Percentiles rank a stretch among this genome's conserved stretches.
Conservation (phyloP, 2,113 vertebrate genomes). For the Dissostichus mawsoni region DNA sequence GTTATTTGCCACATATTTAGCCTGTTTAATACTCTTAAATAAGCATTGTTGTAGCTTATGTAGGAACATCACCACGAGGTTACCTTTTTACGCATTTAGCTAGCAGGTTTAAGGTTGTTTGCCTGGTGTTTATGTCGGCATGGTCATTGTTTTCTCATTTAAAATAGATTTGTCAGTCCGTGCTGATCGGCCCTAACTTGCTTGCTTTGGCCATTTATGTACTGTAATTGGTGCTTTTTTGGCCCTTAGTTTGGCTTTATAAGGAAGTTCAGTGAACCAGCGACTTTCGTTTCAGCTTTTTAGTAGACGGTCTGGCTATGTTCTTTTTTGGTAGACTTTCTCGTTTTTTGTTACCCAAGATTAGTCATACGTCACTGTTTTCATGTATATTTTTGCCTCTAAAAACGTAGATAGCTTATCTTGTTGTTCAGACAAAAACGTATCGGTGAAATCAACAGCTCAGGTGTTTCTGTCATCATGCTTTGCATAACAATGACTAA, state of each 20-base stretch:
- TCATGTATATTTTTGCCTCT: too few relatives aligned
- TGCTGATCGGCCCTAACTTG: not conserved
- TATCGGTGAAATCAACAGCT: not conserved
- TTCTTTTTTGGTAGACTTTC: too few relatives aligned
- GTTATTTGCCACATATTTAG: not conserved
- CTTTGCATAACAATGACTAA: not conserved
- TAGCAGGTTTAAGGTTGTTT: too few relatives aligned
- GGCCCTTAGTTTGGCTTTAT: not conserved
- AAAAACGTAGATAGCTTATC: not conserved
- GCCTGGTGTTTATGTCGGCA: too few relatives aligned
- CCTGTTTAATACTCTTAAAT: fast-evolving
- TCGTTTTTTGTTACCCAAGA: not conserved
- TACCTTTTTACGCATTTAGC: too few relatives aligned
- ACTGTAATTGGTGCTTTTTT: not conserved
- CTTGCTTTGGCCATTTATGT: not conserved
- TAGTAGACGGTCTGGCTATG: not conserved
- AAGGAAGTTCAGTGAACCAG: not conserved
- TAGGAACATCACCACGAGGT: not conserved
- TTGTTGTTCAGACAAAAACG: not conserved
- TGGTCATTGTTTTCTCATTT: too few relatives aligned
- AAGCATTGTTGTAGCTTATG: not conserved
- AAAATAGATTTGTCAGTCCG: too few relatives aligned
- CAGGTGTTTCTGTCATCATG: not conserved
- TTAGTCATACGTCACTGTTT: not conserved
- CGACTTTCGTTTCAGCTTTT: conserved; percentile 53